phyloP scores from a whole-genome alignment of 2,797 vertebrate species.

The Acanthopagrus latus region DNA sequence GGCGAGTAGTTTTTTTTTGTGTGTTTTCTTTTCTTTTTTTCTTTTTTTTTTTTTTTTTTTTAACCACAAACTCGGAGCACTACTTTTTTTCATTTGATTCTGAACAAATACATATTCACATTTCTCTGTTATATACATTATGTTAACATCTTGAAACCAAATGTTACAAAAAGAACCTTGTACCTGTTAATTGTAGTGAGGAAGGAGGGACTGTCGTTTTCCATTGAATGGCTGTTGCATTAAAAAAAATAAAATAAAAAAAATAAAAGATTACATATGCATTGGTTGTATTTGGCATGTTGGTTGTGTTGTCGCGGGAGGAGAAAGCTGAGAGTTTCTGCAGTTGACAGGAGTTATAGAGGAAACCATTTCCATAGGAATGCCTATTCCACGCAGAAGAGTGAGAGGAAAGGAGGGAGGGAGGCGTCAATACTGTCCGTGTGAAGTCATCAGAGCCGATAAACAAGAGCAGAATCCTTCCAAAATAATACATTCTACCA shows the following conservation, averaged over 20 bases:
- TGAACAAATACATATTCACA: constrained; percentile 88
- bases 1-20: constrained; percentile 74
- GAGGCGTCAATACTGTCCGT: constrained; percentile 41
- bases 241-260: constrained; percentile 57
- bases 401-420: constrained; percentile 9
- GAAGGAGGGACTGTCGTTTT: constrained; percentile 68
- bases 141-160: constrained; percentile 79
- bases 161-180: constrained; percentile 78
- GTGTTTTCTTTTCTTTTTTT: not conserved
- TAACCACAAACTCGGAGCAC: constrained; percentile 86
- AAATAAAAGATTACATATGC: constrained; percentile 58
- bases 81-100: constrained; percentile 80
- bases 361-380: constrained; percentile 74
- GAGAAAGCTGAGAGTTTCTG: constrained; percentile 60
- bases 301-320: constrained; percentile 40
- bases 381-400: constrained; percentile 68
- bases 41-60: constrained; percentile 28
- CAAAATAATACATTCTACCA: constrained; percentile 54
- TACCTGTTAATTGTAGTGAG: constrained; percentile 79
- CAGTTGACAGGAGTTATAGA: constrained; percentile 44
- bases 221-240: constrained; percentile 77
- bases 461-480: constrained; percentile 35
- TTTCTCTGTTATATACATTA: constrained; percentile 87
- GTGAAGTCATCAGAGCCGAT: constrained; percentile 47
- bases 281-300: constrained; percentile 82